phyloP scores from a whole-genome alignment of 2,113 vertebrate species.

The Saiga tatarica region DNA sequence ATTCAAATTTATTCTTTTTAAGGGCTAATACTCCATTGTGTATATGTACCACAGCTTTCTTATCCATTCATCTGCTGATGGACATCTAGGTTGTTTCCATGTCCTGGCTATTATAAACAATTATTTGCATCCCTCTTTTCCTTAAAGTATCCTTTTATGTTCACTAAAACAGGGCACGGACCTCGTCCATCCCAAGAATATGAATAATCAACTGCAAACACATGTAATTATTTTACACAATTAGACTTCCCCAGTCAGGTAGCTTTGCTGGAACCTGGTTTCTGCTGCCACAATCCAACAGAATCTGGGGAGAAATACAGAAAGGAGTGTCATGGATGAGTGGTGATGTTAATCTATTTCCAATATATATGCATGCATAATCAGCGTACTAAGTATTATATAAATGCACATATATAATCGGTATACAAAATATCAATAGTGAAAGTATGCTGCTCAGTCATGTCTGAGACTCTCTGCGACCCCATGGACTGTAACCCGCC shows the following conservation, averaged over 20 bases:
- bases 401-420: not conserved
- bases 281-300: not conserved
- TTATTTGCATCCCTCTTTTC: not conserved
- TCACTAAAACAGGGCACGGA: not conserved
- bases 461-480: not conserved
- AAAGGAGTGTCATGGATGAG: not conserved
- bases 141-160: not conserved
- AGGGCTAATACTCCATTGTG: too few species aligned
- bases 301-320: not conserved
- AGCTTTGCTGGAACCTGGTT: not conserved
- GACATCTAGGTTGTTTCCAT: too few species aligned
- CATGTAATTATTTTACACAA: not conserved
- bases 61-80: too few species aligned
- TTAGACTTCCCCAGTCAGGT: fast-evolving
- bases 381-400: not conserved
- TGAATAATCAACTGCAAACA: not conserved
- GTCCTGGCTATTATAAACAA: too few species aligned
- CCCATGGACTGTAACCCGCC: fast-evolving
- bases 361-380: not conserved
- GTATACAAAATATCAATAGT: not conserved
- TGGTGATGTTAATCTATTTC: not conserved
- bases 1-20: too few species aligned
- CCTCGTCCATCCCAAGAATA: not conserved
- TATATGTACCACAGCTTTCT: too few species aligned
- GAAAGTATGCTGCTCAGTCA: not conserved